Conservation (phyloP, 2,888 invertebrate species). For the Oegoconia quadripuncta region DNA sequence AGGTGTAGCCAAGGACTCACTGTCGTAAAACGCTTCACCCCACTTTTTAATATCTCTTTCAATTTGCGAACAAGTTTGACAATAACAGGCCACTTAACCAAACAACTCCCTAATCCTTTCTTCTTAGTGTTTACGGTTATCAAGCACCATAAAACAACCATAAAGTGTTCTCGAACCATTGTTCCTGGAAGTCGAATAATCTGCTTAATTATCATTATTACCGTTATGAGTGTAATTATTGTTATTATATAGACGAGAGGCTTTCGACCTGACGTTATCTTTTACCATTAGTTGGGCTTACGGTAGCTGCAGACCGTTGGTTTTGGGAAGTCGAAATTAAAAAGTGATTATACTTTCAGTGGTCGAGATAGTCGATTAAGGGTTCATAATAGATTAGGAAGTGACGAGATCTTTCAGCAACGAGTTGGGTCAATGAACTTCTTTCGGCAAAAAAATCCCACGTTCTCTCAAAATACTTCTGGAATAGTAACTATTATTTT, state of each 20-base stretch:
- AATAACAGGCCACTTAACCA: too few species aligned
- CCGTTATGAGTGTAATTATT: slow-evolving; percentile 10
- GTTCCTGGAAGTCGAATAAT: slow-evolving; percentile 11
- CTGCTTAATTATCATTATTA: slow-evolving; percentile 8
- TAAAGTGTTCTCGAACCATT: slow-evolving; percentile 8
- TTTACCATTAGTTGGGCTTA: background rate
- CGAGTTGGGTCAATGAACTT: too few species aligned
- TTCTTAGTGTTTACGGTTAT: background rate
- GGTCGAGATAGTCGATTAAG: too few species aligned
- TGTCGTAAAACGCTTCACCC: too few species aligned
- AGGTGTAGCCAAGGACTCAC: too few species aligned
- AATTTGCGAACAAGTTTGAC: too few species aligned
- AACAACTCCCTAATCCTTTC: background rate
- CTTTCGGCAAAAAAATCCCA: too few species aligned
- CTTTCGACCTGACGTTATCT: slow-evolving; percentile 5
- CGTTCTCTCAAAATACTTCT: too few species aligned
- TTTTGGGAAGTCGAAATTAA: slow-evolving; percentile 10
- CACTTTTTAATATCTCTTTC: too few species aligned
- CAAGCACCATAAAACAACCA: slow-evolving; percentile 2
- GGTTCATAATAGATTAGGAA: too few species aligned
- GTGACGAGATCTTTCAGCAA: too few species aligned
- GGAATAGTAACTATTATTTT: too few species aligned
- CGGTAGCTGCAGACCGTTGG: slow-evolving; percentile 1
- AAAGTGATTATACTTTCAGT: slow-evolving; percentile 14
- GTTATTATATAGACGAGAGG: slow-evolving; percentile 7